These are phyloP conservation scores for Dolichopus griseipennis DNA, from an alignment of 2,888 invertebrate species.

Conservation along the genomic window DNA sequence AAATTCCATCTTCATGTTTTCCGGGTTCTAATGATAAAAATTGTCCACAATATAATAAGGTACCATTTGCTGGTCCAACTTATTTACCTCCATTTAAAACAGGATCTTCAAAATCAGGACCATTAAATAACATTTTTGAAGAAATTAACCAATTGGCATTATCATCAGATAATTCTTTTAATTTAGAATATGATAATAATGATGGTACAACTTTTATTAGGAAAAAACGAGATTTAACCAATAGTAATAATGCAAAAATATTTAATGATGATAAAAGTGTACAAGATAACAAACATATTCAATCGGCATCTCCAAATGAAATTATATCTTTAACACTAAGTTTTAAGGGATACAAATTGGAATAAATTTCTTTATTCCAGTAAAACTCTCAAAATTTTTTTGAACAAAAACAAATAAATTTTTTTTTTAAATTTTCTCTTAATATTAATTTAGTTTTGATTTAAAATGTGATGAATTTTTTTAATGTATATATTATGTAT, in stretches of 20 bases:
- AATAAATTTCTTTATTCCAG: not conserved
- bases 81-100: slow-evolving; percentile 33
- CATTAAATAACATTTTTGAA: slow-evolving; percentile 23
- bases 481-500: too few relatives aligned
- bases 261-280: not conserved
- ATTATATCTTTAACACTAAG: slow-evolving; percentile 5
- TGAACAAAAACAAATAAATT: too few relatives aligned
- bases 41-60: slow-evolving; percentile 23
- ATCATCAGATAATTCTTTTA: slow-evolving; percentile 25
- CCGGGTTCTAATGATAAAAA: slow-evolving; percentile 41
- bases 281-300: not conserved
- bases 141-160: slow-evolving; percentile 35
- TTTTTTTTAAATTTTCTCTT: too few relatives aligned
- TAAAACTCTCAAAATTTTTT: too few relatives aligned
- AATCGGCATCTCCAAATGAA: not conserved
- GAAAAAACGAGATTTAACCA: not conserved
- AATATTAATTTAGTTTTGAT: not conserved
- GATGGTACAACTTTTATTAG: not conserved
- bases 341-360: slow-evolving; percentile 8
- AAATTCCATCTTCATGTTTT: slow-evolving; percentile 27
- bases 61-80: slow-evolving; percentile 24
- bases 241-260: not conserved
- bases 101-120: slow-evolving; percentile 3
- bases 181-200: not conserved
- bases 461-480: not conserved